Conservation (phyloP, 2,797 vertebrate genomes). For the Natrix natrix region DNA sequence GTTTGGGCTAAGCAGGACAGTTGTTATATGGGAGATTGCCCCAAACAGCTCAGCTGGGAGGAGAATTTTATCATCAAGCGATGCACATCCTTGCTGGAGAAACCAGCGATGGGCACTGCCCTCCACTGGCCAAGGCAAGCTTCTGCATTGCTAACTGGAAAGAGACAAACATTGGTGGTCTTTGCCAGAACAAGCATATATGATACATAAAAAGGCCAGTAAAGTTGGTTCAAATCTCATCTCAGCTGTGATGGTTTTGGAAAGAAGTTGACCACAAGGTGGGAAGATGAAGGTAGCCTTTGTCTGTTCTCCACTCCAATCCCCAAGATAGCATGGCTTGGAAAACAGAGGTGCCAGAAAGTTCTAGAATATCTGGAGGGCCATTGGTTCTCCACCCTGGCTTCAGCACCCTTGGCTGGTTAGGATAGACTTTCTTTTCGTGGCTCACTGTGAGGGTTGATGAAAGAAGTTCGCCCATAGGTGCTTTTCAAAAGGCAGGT, state of each 20-base stretch:
- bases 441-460: neutral
- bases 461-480: neutral
- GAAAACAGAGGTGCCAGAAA: neutral
- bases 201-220: neutral
- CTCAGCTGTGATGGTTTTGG: neutral
- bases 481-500: neutral
- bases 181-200: neutral
- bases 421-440: neutral
- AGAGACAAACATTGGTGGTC: neutral
- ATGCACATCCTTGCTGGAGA: neutral
- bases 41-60: neutral
- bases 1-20: too few species aligned
- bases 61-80: neutral
- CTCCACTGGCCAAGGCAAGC: neutral
- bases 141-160: neutral
- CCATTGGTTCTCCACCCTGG: neutral
- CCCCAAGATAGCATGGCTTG: neutral
- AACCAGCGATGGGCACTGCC: neutral
- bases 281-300: neutral
- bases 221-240: neutral
- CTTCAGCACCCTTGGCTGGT: neutral
- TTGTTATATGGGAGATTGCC: neutral
- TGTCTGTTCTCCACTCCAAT: neutral
- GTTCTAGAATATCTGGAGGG: neutral
- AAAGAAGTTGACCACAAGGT: neutral